Percentiles rank a stretch among this genome's conserved stretches.
Conservation (phyloP, 2,888 invertebrate species). For the Eupeodes latifasciatus region DNA sequence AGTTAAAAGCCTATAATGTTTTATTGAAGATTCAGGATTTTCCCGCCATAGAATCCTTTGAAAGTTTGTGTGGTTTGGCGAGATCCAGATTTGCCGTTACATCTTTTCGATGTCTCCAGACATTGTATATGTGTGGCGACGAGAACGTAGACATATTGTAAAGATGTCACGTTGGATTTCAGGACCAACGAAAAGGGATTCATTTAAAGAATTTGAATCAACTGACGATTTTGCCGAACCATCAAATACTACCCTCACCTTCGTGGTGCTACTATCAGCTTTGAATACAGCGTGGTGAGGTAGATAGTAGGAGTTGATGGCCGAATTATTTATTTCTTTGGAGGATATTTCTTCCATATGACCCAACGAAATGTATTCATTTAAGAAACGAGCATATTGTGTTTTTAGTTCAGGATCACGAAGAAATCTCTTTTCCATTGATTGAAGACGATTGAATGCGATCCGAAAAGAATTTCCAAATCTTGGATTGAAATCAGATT, state of each 20-base stretch:
- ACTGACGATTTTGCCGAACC: constrained; percentile 17
- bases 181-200: constrained; percentile 47
- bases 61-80: constrained; percentile 39
- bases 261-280: constrained; percentile 49
- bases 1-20: constrained; percentile 32
- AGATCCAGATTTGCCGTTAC: constrained; percentile 53
- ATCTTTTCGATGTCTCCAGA: constrained; percentile 56
- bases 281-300: constrained; percentile 56
- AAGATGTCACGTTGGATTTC: constrained; percentile 50
- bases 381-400: constrained; percentile 40
- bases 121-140: constrained; percentile 1
- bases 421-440: constrained; percentile 61
- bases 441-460: constrained; percentile 32
- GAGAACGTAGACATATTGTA: constrained; percentile 38
- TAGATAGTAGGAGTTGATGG: constrained; percentile 28
- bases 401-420: constrained; percentile 20
- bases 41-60: constrained; percentile 60
- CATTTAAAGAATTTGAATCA: constrained; percentile 47
- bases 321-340: constrained; percentile 5
- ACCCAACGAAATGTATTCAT: constrained; percentile 45
- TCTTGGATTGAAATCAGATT: constrained; percentile 17
- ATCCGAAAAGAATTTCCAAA: constrained; percentile 25
- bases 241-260: constrained; percentile 42
- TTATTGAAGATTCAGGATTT: constrained; percentile 6
- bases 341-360: constrained; percentile 50